Evolutionary conservation across 2,888 invertebrate species (phyloP).

Genomic region (Caenorhabditis zanzibari): DNA sequence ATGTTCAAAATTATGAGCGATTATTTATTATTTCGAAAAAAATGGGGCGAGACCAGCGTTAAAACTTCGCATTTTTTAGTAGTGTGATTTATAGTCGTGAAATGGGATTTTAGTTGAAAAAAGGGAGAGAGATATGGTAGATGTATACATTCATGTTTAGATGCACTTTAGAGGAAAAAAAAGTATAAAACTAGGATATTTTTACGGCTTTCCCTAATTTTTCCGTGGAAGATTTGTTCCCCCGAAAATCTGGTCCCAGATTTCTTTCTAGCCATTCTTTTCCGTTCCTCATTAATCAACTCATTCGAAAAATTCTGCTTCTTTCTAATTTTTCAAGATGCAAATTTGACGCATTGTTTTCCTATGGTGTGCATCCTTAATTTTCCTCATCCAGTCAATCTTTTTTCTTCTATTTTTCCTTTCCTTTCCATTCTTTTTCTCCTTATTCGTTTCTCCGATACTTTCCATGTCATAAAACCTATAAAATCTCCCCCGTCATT

Average conservation of each 20-base stretch:
- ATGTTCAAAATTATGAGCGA: conserved; percentile 33
- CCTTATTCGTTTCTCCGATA: not conserved
- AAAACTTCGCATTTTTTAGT: conserved; percentile 8
- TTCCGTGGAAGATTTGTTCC: too few relatives aligned
- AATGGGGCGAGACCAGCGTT: not conserved
- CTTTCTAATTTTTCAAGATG: conserved; percentile 15
- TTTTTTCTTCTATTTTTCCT: not conserved
- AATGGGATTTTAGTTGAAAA: conserved; percentile 10
- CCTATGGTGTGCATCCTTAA: not conserved
- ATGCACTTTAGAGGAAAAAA: not conserved
- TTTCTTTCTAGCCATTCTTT: not conserved
- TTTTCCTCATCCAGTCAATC: too few relatives aligned
- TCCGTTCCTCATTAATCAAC: not conserved
- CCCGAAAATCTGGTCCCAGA: not conserved
- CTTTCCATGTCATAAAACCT: conserved; percentile 7
- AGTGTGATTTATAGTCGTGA: conserved; percentile 31
- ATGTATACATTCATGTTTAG: conserved; percentile 4
- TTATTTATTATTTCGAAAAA: conserved; percentile 18
- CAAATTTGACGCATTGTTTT: conserved; percentile 29
- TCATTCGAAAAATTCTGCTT: not conserved
- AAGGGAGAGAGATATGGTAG: not conserved
- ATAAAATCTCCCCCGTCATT: not conserved
- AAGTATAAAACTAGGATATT: not conserved
- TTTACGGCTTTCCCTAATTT: too few relatives aligned
- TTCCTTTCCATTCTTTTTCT: not conserved